Evolutionary conservation across 2,113 vertebrate species (phyloP).

Genomic region (Podiceps cristatus): DNA sequence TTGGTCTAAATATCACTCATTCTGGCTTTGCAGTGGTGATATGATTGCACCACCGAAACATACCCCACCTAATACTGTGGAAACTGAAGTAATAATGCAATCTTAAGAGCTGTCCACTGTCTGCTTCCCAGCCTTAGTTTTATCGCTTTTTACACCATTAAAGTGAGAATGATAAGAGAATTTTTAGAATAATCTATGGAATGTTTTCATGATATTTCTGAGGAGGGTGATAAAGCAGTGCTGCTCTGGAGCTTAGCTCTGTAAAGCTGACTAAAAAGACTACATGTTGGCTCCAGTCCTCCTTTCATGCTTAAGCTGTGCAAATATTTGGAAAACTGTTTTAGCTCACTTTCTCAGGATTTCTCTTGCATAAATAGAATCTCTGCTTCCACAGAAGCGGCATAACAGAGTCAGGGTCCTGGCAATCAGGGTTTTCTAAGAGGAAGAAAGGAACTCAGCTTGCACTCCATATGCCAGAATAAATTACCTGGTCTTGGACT

Average conservation of each 20-base stretch:
- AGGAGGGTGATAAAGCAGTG: neutral
- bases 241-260: neutral
- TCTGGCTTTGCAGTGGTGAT: neutral
- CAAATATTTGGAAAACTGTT: constrained; percentile 26
- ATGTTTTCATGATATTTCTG: neutral
- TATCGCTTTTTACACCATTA: neutral
- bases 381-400: neutral
- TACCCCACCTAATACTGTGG: neutral
- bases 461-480: neutral
- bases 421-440: neutral
- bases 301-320: neutral
- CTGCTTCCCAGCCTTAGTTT: neutral
- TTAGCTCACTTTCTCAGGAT: constrained; percentile 27
- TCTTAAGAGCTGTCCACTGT: neutral
- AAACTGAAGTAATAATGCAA: neutral
- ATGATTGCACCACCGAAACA: neutral
- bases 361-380: neutral
- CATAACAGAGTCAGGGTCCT: neutral
- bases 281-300: neutral
- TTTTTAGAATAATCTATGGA: neutral
- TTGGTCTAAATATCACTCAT: neutral
- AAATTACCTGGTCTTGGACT: neutral
- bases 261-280: neutral
- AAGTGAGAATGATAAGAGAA: neutral
- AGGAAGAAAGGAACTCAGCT: neutral